These are phyloP conservation scores for Emmelina monodactyla DNA, from an alignment of 2,888 invertebrate genomes.

Conservation along the genomic window DNA sequence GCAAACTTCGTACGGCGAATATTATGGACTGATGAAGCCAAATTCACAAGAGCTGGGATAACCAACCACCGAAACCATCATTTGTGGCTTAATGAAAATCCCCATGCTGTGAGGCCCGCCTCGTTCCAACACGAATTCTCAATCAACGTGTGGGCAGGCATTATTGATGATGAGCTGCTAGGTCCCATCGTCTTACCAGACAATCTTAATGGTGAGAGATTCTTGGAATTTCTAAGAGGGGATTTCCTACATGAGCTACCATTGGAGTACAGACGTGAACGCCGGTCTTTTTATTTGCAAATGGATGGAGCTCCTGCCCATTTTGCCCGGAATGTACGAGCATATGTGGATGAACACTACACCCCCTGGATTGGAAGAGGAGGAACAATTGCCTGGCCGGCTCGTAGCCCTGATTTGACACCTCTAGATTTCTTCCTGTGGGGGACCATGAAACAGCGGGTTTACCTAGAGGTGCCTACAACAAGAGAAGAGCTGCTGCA, in stretches of 20 bases:
- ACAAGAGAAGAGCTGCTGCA: slow-evolving; percentile 9
- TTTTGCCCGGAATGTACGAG: slow-evolving; percentile 5
- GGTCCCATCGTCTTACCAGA: too few species aligned
- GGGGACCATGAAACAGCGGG: slow-evolving; percentile 11
- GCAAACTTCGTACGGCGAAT: background rate
- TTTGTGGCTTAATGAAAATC: slow-evolving; percentile 4
- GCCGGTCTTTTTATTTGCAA: slow-evolving; percentile 1
- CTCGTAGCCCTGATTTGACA: slow-evolving; percentile 12
- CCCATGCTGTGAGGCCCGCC: slow-evolving; percentile 3
- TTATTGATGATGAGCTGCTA: background rate
- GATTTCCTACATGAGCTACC: too few species aligned
- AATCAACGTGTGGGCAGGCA: slow-evolving; percentile 1
- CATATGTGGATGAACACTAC: slow-evolving; percentile 5
- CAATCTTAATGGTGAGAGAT: background rate
- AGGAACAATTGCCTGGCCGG: slow-evolving; percentile 11
- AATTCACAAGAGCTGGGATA: slow-evolving; percentile 6
- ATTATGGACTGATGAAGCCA: slow-evolving; percentile 7
- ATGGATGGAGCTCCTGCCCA: slow-evolving; percentile 11
- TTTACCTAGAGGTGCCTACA: slow-evolving; percentile 6
- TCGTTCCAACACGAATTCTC: slow-evolving; percentile 6
- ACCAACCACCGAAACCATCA: slow-evolving; percentile 5
- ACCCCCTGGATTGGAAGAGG: slow-evolving; percentile 10
- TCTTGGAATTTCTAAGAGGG: background rate
- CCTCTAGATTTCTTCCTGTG: slow-evolving; percentile 12
- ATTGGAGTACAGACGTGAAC: too few species aligned